These are phyloP conservation scores for Uria aalge DNA, from an alignment of 2,113 vertebrate genomes.

Conservation along the genomic window DNA sequence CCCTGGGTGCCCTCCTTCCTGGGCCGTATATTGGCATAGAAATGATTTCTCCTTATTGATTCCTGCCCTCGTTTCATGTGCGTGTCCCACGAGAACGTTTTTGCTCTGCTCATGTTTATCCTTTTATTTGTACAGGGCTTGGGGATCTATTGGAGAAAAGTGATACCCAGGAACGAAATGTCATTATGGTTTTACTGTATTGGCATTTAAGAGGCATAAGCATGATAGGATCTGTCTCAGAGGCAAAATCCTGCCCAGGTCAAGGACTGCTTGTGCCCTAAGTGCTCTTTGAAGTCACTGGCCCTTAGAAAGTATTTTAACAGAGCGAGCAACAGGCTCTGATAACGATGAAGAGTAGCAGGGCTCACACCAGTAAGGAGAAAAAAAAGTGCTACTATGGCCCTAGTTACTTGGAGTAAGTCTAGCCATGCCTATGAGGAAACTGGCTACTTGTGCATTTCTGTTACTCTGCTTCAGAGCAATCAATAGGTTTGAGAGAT, in stretches of 20 bases:
- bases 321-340: not conserved
- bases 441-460: not conserved
- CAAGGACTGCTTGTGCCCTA: not conserved
- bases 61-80: not conserved
- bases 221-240: not conserved
- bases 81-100: not conserved
- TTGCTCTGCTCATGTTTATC: not conserved
- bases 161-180: not conserved
- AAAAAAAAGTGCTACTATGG: not conserved
- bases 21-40: not conserved
- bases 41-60: slow-evolving; percentile 6
- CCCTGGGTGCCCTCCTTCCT: not conserved
- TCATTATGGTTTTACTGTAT: not conserved
- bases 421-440: not conserved
- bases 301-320: not conserved
- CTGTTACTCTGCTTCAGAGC: not conserved
- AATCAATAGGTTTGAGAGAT: not conserved
- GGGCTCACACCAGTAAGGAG: not conserved
- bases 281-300: not conserved
- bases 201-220: not conserved
- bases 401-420: not conserved
- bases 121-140: not conserved
- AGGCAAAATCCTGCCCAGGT: not conserved
- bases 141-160: not conserved
- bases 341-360: not conserved